Evolutionary conservation across 2,797 vertebrate genomes (phyloP), one percentile per base, ranked within the genome.

Genomic region (Acipenser transmontanus): DNA sequence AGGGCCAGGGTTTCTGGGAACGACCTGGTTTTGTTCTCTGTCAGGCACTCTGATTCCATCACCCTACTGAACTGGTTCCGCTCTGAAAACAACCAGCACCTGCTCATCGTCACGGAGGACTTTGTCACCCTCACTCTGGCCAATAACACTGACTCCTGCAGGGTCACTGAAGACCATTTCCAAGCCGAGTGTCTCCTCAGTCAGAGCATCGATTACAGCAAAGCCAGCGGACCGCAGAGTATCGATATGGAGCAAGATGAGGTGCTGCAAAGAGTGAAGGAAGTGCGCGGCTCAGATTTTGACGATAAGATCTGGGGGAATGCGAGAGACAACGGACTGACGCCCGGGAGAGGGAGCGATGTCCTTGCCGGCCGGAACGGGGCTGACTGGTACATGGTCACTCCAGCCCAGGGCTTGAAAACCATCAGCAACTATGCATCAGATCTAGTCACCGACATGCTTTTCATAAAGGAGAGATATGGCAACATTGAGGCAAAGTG

Each of bases 361-460:
- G 72, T 69, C 11, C 64, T 81, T 9, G 12, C 50, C 76, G 63
- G 78, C 77, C 47, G 77, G 71, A 75, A 60, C 68, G 79, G 77
- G 67, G 71, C 72, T 52, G 80, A 84, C 69, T 79, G 75, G 78
- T 81, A 81, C 51, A 0, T 81, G 7, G 71, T 84, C 61, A 72
- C 72, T 6, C 72, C 77, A 67, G 70, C 68, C 13, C 59, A 65
- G 49, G 78, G 75, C 72, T 6, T 74, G 8, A 84, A 80, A 73
- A 82, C 71, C 34, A 77, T 80, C 62, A 71, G 57, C 71, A 79
- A 68, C 59, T 71, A 71, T 65, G 84, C 76, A 12, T 73, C 75
- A 49, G 75, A 81, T 69, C 63, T 57, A 59, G 66, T 17, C 7
- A 9, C 66, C 47, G 81, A 83, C 10, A 1, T 62, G 8, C 67